phyloP scores from a whole-genome alignment of 2,888 invertebrate species.

The Campoplex capitator region DNA sequence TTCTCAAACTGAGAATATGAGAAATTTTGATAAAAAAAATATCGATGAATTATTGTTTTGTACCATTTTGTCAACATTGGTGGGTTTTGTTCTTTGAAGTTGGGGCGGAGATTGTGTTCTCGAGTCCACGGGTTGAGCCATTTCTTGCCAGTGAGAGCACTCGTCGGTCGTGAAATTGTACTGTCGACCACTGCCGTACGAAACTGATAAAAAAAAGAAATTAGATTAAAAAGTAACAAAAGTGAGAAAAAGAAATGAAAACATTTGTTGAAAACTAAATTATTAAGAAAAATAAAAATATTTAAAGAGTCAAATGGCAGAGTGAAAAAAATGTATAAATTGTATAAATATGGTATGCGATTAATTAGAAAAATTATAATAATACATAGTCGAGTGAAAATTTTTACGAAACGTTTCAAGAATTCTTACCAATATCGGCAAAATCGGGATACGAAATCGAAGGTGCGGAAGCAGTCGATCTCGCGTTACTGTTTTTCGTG shows the following conservation, averaged over 20 bases:
- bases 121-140: constrained; percentile 80
- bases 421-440: constrained; percentile 75
- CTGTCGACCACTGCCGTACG: constrained; percentile 70
- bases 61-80: constrained; percentile 81
- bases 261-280: neutral
- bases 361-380: neutral
- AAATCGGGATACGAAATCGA: constrained; percentile 78
- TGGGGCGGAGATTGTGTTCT: constrained; percentile 78
- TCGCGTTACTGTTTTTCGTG: constrained; percentile 80
- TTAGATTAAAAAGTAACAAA: neutral
- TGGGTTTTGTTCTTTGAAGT: constrained; percentile 75
- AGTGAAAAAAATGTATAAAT: neutral
- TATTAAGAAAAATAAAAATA: constrained; percentile 9
- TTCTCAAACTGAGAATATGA: neutral
- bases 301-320: neutral
- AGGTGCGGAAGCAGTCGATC: constrained; percentile 74
- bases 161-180: constrained; percentile 76
- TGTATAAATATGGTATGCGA: neutral
- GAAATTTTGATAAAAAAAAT: neutral
- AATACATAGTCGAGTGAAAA: neutral
- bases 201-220: constrained; percentile 60
- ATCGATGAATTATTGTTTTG: neutral
- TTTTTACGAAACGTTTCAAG: neutral
- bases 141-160: constrained; percentile 77
- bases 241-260: neutral